phyloP scores from a whole-genome alignment of 2,797 vertebrate genomes.

The Amblyraja radiata region DNA sequence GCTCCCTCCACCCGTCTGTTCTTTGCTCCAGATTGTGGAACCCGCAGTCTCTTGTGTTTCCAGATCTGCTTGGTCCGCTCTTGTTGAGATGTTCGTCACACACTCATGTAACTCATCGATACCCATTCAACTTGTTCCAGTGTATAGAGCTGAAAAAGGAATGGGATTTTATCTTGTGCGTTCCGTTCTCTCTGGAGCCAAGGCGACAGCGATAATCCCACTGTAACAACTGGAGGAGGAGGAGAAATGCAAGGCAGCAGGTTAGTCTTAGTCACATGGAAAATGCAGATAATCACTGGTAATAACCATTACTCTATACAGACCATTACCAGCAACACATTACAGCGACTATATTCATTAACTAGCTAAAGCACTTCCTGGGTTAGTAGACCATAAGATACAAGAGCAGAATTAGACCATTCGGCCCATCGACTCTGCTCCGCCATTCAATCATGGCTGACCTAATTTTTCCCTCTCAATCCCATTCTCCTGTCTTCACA shows the following conservation, averaged over 20 bases:
- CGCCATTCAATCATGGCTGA: too few relatives aligned
- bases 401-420: too few relatives aligned
- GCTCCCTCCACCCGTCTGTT: too few relatives aligned
- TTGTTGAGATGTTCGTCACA: background rate
- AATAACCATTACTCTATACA: background rate
- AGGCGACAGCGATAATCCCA: slow-evolving; percentile 77
- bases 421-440: too few relatives aligned
- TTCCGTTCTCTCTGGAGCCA: slow-evolving; percentile 74
- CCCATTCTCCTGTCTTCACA: too few relatives aligned
- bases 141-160: slow-evolving; percentile 80
- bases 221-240: slow-evolving; percentile 71
- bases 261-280: background rate
- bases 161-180: slow-evolving; percentile 83
- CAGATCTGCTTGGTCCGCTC: background rate
- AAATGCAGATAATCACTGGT: too few relatives aligned
- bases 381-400: background rate
- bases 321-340: background rate
- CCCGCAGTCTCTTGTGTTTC: too few relatives aligned
- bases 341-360: too few relatives aligned
- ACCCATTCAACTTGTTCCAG: slow-evolving; percentile 72
- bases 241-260: background rate
- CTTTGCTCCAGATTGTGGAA: too few relatives aligned
- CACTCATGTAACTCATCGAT: slow-evolving; percentile 43
- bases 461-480: too few relatives aligned
- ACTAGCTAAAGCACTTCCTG: background rate